Evolutionary conservation across 2,888 invertebrate species (phyloP).

Genomic region (Eutolmus rufibarbis): DNA sequence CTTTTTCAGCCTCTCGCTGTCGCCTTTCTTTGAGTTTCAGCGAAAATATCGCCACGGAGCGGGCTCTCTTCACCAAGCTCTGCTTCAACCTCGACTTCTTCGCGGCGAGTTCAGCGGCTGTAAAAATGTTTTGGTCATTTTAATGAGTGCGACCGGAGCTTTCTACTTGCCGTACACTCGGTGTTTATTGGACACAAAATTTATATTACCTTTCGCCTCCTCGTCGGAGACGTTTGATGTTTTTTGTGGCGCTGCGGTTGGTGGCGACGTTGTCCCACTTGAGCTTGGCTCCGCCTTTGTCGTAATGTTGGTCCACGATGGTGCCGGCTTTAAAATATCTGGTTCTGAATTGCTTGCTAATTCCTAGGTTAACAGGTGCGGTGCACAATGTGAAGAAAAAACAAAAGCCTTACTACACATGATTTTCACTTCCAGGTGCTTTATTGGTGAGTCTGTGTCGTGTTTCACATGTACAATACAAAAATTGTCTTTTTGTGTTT

Average conservation of each 20-base stretch:
- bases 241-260: slow-evolving; percentile 50
- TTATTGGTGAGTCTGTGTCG: background rate
- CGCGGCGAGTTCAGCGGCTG: slow-evolving; percentile 68
- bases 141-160: background rate
- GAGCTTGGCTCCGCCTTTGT: slow-evolving; percentile 54
- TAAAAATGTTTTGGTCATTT: slow-evolving; percentile 15
- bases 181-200: background rate
- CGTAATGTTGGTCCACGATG: slow-evolving; percentile 65
- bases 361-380: slow-evolving; percentile 53
- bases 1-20: slow-evolving; percentile 77
- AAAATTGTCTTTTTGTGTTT: background rate
- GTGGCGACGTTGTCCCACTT: slow-evolving; percentile 47
- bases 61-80: slow-evolving; percentile 80
- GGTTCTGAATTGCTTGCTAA: slow-evolving; percentile 58
- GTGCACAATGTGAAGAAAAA: slow-evolving; percentile 14
- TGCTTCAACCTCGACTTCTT: slow-evolving; percentile 77
- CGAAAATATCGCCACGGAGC: slow-evolving; percentile 86
- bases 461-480: background rate
- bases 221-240: slow-evolving; percentile 61
- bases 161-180: slow-evolving; percentile 57
- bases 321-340: slow-evolving; percentile 65
- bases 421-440: slow-evolving; percentile 14
- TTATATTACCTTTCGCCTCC: slow-evolving; percentile 67
- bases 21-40: slow-evolving; percentile 79
- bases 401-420: slow-evolving; percentile 30